Base-by-base conservation (phyloP, 2,113 vertebrate species). In the Leucopsar rothschildi region DNA sequence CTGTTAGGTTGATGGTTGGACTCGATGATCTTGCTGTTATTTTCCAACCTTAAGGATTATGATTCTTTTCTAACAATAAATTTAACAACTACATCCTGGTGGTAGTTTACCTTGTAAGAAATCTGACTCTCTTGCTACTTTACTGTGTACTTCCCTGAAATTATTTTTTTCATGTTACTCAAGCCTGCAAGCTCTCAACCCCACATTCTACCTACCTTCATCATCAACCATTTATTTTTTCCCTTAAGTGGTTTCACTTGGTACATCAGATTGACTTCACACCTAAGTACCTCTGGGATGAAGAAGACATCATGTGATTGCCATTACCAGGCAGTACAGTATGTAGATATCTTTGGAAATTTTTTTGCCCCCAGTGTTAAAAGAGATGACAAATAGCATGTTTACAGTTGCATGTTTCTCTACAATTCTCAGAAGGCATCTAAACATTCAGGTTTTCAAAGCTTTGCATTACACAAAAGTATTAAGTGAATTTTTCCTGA, bases 381-480 rank as follows among this genome's bases (percentile, higher is more conserved):
- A 90, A 75, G 69, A 91, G 59, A 84, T 94, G 75, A 87, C 70
- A 94, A 89, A 92, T 50, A 95, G 35, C 94, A 95, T 29, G 40
- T 95, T 97, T 91, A 93, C 93, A 92, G 86, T 95, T 96, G 82
- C 31, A 84, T 10, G 60, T 57, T 80, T 90, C 81, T 93, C n/a
- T 19, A 33, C 27, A 83, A 40, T 55, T 93, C 87, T 93, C 71
- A 81, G 72, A 95, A 96, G 84, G 90, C 79, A 95, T 96, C 92
- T 85, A 95, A 96, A 96, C 89, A 91, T 92, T 94, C 81, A 93
- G 71, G 88, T 90, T 97, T 96, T 97, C 95, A 97, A 93, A 91
- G 95, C 72, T 95, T 95, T 88, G 53, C 39, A 5, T 92, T 96
- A 92, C 88, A 82, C 70, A 86, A 61, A 95, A 88, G 31, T 63